Evolutionary conservation across 2,797 vertebrate species (phyloP), one percentile per base, ranked within the genome.

Genomic region (Synanceia verrucosa): DNA sequence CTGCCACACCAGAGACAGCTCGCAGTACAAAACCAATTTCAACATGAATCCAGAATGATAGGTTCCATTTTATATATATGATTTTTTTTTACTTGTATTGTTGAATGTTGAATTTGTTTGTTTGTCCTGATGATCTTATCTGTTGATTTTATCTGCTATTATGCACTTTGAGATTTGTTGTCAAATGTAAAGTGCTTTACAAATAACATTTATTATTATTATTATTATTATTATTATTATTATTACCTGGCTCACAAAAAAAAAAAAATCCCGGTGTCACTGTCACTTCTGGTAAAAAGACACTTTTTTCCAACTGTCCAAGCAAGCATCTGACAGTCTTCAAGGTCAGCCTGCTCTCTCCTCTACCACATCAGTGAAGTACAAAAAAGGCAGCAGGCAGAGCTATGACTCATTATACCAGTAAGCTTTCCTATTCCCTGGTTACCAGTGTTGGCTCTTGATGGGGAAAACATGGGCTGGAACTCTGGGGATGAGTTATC

Each of bases 271-370:
- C 39, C 39, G 19, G 39, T 9, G 7, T 43, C 18, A 19, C 39
- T 43, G 39, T 9, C 14, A 13, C 18, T 43, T 0, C 39, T n/a
- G 39, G 39, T 43, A 43, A 50, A 36, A 57, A 62, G 34, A 5
- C 4, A 48, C 19, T 37, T 66, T 64, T 48, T 55, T n/a, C n/a
- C 12, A 43, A 16, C 47, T 47, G 2, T n/a, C 36, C 28, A 23
- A 9, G 37, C 26, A 39, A 44, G 34, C 33, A 52, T 44, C 47
- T 60, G 72, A 34, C 59, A 68, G 31, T 16, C 29, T 69, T 78
- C 81, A 86, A 79, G 69, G 78, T 82, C 75, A 73, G 53, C 51
- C 19, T 44, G 33, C 64, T 61, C 26, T 64, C 18, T 48, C n/a
- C n/a, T 53, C 48, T 23, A 46, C 34, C 36, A 52, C 60, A 63